phyloP scores from a whole-genome alignment of 2,113 vertebrate species.

The Odocoileus hemionus region DNA sequence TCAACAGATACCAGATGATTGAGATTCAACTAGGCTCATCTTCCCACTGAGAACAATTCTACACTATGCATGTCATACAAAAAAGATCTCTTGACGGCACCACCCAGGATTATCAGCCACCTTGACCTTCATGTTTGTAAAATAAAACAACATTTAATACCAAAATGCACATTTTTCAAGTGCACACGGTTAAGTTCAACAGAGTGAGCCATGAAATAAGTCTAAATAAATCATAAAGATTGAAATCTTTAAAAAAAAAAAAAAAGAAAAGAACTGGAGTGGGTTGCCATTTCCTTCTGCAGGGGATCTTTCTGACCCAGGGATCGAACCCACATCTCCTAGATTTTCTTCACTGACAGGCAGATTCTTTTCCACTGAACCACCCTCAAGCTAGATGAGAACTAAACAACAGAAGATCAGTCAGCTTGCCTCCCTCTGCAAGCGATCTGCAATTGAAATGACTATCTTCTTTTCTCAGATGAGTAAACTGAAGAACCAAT shows the following conservation, averaged over 20 bases:
- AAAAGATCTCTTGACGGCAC: background rate
- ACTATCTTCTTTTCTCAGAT: background rate
- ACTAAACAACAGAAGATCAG: background rate
- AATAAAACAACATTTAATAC: background rate
- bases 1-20: background rate
- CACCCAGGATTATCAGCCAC: accelerated
- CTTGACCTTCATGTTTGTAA: background rate
- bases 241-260: background rate
- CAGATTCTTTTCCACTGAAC: background rate
- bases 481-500: background rate
- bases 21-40: background rate
- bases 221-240: background rate
- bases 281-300: background rate
- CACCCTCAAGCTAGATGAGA: background rate
- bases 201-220: background rate
- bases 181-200: background rate
- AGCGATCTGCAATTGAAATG: background rate
- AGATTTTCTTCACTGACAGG: background rate
- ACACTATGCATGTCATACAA: background rate
- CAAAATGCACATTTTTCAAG: background rate
- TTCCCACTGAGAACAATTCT: background rate
- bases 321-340: background rate
- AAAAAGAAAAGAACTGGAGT: background rate
- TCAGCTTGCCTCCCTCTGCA: background rate
- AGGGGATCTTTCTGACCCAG: background rate